Evolutionary conservation across 2,888 invertebrate species (phyloP), one percentile per base, ranked within the genome.

Genomic region (Plusia festucae): DNA sequence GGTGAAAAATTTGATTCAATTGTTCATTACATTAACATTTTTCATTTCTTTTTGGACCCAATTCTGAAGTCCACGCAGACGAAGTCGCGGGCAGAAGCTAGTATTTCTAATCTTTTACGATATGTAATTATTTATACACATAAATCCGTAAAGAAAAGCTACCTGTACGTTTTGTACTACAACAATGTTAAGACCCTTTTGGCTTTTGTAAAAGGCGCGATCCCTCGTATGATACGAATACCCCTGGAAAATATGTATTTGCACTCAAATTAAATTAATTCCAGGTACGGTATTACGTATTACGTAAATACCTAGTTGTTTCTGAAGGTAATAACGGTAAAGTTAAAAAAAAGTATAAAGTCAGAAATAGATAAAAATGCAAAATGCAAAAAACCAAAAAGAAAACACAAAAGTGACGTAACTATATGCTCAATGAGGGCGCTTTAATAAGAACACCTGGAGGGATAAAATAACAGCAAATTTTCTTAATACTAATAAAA

Each of bases 381-480:
- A 53, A 20, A 57, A 55, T 22, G n/a, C n/a, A n/a, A 40, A n/a
- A 9, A 54, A 54, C 13, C n/a, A n/a, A 58, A n/a, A 15, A 46
- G 58, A 53, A 54, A 46, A 53, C 27, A 15, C n/a, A n/a, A n/a
- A n/a, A n/a, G n/a, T n/a, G n/a, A n/a, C n/a, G n/a, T n/a, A n/a
- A n/a, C n/a, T n/a, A n/a, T n/a, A n/a, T n/a, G n/a, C n/a, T n/a
- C n/a, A n/a, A n/a, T n/a, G n/a, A n/a, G n/a, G n/a, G n/a, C n/a
- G n/a, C n/a, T n/a, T n/a, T n/a, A n/a, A n/a, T n/a, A n/a, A n/a
- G n/a, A n/a, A n/a, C n/a, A n/a, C n/a, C n/a, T n/a, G n/a, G n/a
- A n/a, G n/a, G n/a, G n/a, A n/a, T n/a, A n/a, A n/a, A n/a, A n/a
- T n/a, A n/a, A n/a, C n/a, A n/a, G n/a, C n/a, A n/a, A n/a, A n/a